A percentile compares a stretch with the other conserved stretches of the same genome.
Conservation (phyloP, 2,113 vertebrate species). For the Marmota flaviventris region DNA sequence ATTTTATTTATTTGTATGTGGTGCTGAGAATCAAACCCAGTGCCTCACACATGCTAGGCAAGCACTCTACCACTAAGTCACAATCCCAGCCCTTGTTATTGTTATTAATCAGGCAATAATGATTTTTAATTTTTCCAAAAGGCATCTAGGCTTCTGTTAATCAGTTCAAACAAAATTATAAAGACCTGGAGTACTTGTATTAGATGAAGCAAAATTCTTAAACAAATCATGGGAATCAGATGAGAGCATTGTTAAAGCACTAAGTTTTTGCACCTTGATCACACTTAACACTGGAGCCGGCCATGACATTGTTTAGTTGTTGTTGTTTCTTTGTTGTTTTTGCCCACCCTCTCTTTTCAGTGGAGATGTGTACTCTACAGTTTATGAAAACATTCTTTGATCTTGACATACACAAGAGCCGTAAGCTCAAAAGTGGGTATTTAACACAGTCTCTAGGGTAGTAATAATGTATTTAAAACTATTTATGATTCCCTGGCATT, state of each 20-base stretch:
- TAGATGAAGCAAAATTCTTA: slow-evolving; percentile 11
- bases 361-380: background rate
- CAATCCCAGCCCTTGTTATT: background rate
- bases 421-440: background rate
- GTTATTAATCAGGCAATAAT: slow-evolving; percentile 3
- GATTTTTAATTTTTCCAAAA: slow-evolving; percentile 63
- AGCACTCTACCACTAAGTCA: no score
- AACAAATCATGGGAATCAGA: background rate
- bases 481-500: background rate
- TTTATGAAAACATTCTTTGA: background rate
- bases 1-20: no score
- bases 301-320: background rate
- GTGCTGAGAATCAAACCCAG: no score
- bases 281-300: background rate
- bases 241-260: background rate
- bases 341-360: background rate
- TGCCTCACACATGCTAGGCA: no score
- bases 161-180: slow-evolving; percentile 3
- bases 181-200: background rate
- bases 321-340: background rate
- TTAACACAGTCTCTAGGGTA: background rate
- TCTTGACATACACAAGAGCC: background rate
- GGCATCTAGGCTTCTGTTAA: background rate
- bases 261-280: background rate
- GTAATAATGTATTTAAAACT: background rate